Percentiles rank a stretch among this genome's conserved stretches.
Evolutionary conservation across 2,113 vertebrate species (phyloP).

Genomic region (Antechinus flavipes): DNA sequence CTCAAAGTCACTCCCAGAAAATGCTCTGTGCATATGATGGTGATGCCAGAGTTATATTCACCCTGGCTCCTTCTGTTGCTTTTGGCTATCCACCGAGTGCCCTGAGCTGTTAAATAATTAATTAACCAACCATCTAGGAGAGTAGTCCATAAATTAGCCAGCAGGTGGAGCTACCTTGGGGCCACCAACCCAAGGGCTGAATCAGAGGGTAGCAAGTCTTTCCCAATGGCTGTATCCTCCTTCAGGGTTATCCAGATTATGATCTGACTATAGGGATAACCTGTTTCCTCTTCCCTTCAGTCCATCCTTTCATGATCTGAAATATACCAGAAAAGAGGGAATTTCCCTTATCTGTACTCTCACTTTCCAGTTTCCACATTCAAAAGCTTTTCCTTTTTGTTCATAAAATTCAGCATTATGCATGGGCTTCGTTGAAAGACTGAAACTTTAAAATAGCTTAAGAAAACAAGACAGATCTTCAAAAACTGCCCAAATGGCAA

Average conservation of each 20-base stretch:
- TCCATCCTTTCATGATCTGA: neutral
- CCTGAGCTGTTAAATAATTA: neutral
- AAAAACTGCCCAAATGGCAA: neutral
- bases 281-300: neutral
- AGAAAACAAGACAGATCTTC: neutral
- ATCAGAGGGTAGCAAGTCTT: neutral
- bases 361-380: neutral
- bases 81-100: neutral
- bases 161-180: neutral
- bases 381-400: neutral
- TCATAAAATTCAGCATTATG: neutral
- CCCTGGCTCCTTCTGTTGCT: neutral
- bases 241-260: neutral
- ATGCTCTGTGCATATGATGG: neutral
- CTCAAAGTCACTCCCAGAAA: too few species aligned
- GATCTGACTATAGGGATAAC: neutral
- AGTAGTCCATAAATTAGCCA: neutral
- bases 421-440: neutral
- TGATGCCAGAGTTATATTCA: neutral
- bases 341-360: neutral
- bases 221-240: neutral
- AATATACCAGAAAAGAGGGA: neutral
- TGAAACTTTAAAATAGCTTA: neutral
- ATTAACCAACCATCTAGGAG: neutral
- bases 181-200: neutral